phyloP scores from a whole-genome alignment of 2,888 invertebrate species.

The Habroteleia sp. region DNA sequence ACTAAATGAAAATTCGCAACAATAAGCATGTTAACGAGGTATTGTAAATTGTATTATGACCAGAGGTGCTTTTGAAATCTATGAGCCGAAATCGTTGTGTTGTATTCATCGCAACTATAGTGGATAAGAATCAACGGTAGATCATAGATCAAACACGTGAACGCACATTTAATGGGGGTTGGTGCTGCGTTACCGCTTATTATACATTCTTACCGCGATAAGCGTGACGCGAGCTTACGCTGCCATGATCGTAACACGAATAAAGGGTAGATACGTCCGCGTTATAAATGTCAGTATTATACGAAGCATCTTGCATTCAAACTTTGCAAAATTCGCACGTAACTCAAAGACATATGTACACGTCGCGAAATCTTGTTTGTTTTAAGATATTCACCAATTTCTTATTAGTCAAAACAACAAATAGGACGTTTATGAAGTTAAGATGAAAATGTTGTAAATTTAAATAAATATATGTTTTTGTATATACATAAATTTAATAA shows the following conservation, averaged over 20 bases:
- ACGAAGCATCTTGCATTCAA: slow-evolving; percentile 72
- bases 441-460: too few relatives aligned
- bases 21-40: slow-evolving; percentile 31
- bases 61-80: slow-evolving; percentile 53
- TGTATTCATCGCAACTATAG: slow-evolving; percentile 62
- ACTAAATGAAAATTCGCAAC: slow-evolving; percentile 24
- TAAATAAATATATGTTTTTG: too few relatives aligned
- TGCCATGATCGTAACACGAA: slow-evolving; percentile 73
- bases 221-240: slow-evolving; percentile 69
- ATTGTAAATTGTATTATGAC: slow-evolving; percentile 46
- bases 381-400: slow-evolving; percentile 35
- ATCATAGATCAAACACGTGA: slow-evolving; percentile 80
- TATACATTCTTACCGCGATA: slow-evolving; percentile 79
- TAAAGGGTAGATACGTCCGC: slow-evolving; percentile 80
- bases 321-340: slow-evolving; percentile 64
- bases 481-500: too few relatives aligned
- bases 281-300: slow-evolving; percentile 81
- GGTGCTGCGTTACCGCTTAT: slow-evolving; percentile 76
- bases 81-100: slow-evolving; percentile 52
- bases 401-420: slow-evolving; percentile 24
- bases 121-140: slow-evolving; percentile 71
- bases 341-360: slow-evolving; percentile 59
- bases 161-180: slow-evolving; percentile 74
- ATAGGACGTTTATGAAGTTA: slow-evolving; percentile 15
- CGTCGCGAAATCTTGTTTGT: slow-evolving; percentile 49